Evolutionary conservation across 2,113 vertebrate genomes (phyloP).

Genomic region (Hassar affinis): DNA sequence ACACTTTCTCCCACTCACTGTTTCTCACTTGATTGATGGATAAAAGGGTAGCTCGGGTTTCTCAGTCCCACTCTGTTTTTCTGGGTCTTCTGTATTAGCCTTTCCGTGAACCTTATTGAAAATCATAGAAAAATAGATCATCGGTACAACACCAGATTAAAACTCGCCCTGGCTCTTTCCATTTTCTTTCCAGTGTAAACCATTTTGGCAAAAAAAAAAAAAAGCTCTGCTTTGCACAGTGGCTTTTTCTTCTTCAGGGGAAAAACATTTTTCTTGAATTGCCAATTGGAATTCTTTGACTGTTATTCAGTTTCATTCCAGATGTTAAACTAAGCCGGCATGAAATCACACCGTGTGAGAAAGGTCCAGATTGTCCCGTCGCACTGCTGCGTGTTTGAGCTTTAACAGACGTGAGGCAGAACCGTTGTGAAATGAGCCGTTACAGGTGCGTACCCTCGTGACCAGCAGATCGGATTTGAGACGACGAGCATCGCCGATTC

Average conservation of each 20-base stretch:
- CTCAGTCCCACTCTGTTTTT: background rate
- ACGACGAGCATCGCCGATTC: background rate
- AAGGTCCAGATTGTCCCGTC: background rate
- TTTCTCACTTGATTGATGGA: constrained; percentile 3
- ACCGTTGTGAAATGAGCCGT: background rate
- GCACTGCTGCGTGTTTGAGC: background rate
- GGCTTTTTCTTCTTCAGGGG: background rate
- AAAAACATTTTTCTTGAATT: background rate
- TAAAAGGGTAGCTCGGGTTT: background rate
- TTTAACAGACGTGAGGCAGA: background rate
- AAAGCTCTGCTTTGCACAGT: background rate
- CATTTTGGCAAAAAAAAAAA: background rate
- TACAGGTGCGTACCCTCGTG: too few relatives aligned
- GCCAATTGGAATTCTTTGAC: constrained; percentile 5
- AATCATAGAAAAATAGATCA: background rate
- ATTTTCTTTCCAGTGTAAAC: background rate
- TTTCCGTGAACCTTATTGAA: background rate
- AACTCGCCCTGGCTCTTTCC: background rate
- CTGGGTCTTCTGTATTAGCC: background rate
- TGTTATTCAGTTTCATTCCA: background rate
- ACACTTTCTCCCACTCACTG: background rate
- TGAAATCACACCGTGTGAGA: background rate
- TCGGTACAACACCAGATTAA: background rate
- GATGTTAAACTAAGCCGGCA: background rate
- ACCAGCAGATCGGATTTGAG: too few relatives aligned